phyloP scores from a whole-genome alignment of 2,888 invertebrate species.

The Lasioglossum zephyrum region DNA sequence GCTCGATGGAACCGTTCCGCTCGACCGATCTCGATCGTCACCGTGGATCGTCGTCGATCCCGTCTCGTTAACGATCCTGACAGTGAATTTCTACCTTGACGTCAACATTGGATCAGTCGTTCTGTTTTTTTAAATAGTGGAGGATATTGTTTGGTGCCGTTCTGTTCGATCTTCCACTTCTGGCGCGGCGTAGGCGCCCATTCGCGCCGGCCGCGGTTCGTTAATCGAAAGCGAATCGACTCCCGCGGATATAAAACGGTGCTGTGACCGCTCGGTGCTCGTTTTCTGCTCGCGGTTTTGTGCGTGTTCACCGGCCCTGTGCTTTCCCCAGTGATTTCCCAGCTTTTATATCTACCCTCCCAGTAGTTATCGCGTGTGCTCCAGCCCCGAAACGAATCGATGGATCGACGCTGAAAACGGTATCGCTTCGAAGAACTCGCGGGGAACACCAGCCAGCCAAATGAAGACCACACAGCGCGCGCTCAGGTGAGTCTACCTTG shows the following conservation, averaged over 20 bases:
- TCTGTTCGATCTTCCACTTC: background rate
- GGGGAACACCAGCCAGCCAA: constrained; percentile 37
- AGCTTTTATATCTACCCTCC: background rate
- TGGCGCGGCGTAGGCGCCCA: background rate
- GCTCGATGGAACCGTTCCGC: constrained; percentile 32
- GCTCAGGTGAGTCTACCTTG: constrained; percentile 62
- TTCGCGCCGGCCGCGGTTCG: background rate
- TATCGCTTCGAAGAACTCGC: constrained; percentile 29
- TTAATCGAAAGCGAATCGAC: background rate
- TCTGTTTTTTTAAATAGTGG: background rate
- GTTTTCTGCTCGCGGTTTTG: background rate
- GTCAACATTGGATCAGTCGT: background rate
- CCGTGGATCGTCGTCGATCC: background rate
- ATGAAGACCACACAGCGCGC: constrained; percentile 76
- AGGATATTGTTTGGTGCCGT: background rate
- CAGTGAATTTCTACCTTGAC: background rate
- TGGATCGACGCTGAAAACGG: constrained; percentile 62
- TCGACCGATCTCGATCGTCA: background rate
- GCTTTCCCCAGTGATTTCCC: background rate
- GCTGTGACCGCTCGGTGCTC: constrained; percentile 25
- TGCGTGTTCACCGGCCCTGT: background rate
- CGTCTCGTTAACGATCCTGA: background rate
- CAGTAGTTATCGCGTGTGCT: constrained; percentile 17
- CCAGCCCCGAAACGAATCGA: constrained; percentile 48
- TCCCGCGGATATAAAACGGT: background rate